A percentile compares a stretch with the other conserved stretches of the same genome.
phyloP scores from a whole-genome alignment of 2,888 invertebrate species.

The Orthonevra nobilis region DNA sequence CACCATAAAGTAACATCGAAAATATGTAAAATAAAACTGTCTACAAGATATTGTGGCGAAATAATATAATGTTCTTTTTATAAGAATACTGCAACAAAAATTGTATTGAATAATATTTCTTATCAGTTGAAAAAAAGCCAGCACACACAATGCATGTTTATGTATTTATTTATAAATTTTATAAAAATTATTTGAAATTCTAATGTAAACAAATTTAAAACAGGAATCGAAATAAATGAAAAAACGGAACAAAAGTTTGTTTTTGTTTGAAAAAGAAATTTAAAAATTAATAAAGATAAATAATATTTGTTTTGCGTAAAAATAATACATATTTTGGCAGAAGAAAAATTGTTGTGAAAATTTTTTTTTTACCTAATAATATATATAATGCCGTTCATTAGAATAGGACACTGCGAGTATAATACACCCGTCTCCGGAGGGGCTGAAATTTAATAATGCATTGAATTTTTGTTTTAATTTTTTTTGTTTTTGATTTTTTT shows the following conservation, averaged over 20 bases:
- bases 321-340: conserved; percentile 56
- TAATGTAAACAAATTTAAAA: conserved; percentile 16
- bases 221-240: conserved; percentile 20
- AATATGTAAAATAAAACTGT: conserved; percentile 29
- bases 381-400: conserved; percentile 80
- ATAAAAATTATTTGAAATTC: conserved; percentile 1
- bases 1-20: no score
- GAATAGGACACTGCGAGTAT: conserved; percentile 80
- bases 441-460: conserved; percentile 75
- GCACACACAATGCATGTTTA: conserved; percentile 52
- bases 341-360: conserved; percentile 46
- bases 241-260: conserved; percentile 35
- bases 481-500: conserved; percentile 51
- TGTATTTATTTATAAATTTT: conserved; percentile 26
- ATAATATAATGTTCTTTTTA: no score
- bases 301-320: conserved; percentile 48
- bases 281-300: conserved; percentile 36
- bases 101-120: conserved; percentile 12
- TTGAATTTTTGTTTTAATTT: conserved; percentile 71
- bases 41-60: conserved; percentile 42
- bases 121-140: conserved; percentile 54
- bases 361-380: conserved; percentile 79
- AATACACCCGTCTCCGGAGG: conserved; percentile 79
- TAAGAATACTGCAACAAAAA: conserved; percentile 42
- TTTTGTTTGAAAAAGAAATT: conserved; percentile 7